Evolutionary conservation across 2,797 vertebrate species (phyloP).

Genomic region (Sebastes wilsoni): DNA sequence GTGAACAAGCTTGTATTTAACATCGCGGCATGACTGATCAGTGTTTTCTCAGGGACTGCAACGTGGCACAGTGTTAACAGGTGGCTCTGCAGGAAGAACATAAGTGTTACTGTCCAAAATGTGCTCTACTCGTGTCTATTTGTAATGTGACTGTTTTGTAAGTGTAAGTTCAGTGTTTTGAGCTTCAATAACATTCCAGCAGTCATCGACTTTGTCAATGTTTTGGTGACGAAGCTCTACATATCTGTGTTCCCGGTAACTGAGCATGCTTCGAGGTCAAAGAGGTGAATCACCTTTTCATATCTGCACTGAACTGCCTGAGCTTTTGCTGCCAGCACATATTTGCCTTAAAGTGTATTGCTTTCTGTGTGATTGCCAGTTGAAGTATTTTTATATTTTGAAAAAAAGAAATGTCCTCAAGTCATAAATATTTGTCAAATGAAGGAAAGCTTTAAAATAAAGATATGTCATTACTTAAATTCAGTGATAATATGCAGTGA

Average conservation of each 20-base stretch:
- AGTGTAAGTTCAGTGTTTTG: background rate
- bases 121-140: background rate
- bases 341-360: constrained; percentile 61
- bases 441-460: constrained; percentile 58
- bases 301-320: constrained; percentile 35
- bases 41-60: constrained; percentile 71
- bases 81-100: constrained; percentile 12
- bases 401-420: background rate
- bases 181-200: constrained; percentile 23
- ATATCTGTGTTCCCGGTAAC: constrained; percentile 1
- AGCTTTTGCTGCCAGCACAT: constrained; percentile 43
- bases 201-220: background rate
- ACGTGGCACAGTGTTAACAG: background rate
- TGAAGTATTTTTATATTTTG: constrained; percentile 58
- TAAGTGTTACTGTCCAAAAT: background rate
- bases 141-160: background rate
- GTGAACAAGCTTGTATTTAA: constrained; percentile 10
- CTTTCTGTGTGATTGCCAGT: constrained; percentile 30
- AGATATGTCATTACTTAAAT: constrained; percentile 10
- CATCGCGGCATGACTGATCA: constrained; percentile 20
- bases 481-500: background rate
- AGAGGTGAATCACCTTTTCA: background rate
- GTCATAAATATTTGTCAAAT: constrained; percentile 9
- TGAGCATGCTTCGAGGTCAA: constrained; percentile 2
- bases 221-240: background rate